A percentile compares a stretch with the other conserved stretches of the same genome.
These are phyloP conservation scores for Melipona beecheii DNA, from an alignment of 2,888 invertebrate genomes.

Conservation along the genomic window DNA sequence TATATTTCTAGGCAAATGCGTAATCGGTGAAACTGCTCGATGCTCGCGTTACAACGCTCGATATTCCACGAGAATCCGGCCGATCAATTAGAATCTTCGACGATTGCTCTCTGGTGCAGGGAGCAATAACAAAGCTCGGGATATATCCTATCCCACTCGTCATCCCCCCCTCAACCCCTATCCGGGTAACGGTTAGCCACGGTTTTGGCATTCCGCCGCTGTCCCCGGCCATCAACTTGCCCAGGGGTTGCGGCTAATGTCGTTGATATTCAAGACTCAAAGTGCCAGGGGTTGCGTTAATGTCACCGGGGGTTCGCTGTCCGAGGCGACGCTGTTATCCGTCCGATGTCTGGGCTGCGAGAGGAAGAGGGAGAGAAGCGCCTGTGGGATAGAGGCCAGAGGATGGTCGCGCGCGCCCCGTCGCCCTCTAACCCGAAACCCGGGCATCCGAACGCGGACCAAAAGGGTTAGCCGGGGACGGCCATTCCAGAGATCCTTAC, in stretches of 20 bases:
- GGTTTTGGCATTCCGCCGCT: slow-evolving; percentile 67
- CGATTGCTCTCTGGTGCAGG: neutral
- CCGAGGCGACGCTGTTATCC: slow-evolving; percentile 74
- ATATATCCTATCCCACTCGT: slow-evolving; percentile 27
- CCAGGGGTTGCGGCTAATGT: slow-evolving; percentile 70
- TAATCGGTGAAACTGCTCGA: no score
- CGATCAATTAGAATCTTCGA: slow-evolving; percentile 18
- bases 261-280: slow-evolving; percentile 79
- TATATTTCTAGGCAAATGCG: no score
- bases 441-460: slow-evolving; percentile 38
- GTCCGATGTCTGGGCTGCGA: slow-evolving; percentile 61
- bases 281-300: slow-evolving; percentile 77
- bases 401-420: slow-evolving; percentile 17
- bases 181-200: neutral
- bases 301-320: slow-evolving; percentile 72
- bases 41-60: neutral
- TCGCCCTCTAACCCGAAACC: slow-evolving; percentile 29
- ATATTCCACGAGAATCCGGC: neutral
- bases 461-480: slow-evolving; percentile 62
- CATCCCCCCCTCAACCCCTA: neutral
- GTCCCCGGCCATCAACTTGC: slow-evolving; percentile 63
- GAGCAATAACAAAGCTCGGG: neutral
- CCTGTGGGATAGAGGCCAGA: slow-evolving; percentile 23
- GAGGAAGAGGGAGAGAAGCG: slow-evolving; percentile 22
- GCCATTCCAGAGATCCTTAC: slow-evolving; percentile 37